Base-by-base conservation (phyloP, 2,797 vertebrate genomes). In the Hylomyscus alleni region DNA sequence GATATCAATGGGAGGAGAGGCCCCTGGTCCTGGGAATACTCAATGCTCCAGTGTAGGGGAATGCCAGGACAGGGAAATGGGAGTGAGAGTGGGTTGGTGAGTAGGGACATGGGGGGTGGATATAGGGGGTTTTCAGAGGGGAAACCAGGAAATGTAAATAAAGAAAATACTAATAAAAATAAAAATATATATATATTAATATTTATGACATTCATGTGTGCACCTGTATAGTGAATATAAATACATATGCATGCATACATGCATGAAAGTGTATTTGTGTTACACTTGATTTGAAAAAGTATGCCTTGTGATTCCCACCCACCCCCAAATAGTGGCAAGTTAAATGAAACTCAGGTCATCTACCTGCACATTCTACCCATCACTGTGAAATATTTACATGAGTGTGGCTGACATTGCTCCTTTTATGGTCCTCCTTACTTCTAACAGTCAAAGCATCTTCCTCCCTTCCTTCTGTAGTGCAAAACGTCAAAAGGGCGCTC, bases 381-480 rank as follows among this genome's bases (percentile, higher is more conserved):
- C 6, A 72, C 44, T 4, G n/a, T 92, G 52, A 96, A 94, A 24
- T 67, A 81, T 37, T 92, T 56, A 95, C 8, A 7, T 82, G 62
- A 52, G 90, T 62, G 60, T 77, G 62, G 10, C 12, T 89, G 26
- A n/a, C 90, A 77, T 92, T 96, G 90, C 77, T 22, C 85, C 62
- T 50, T 67, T 62, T 78, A 88, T 93, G 19, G 0, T 95, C n/a
- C 92, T 92, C 76, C 96, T 91, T 69, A 73, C 95, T 5, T 85
- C 77, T 89, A 92, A 85, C 62, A 75, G 60, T 96, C 96, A 31
- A 65, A 65, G 54, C 95, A 31, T 94, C 34, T 11, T 24, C 73
- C 87, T 11, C 22, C 73, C 87, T 73, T 69, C 65, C 29, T 97
- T 84, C 56, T 73, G n/a, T 52, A 92, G 26, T 88, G 77, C 44